Evolutionary conservation across 2,888 invertebrate species (phyloP).

Genomic region (Nomada lathburiana): DNA sequence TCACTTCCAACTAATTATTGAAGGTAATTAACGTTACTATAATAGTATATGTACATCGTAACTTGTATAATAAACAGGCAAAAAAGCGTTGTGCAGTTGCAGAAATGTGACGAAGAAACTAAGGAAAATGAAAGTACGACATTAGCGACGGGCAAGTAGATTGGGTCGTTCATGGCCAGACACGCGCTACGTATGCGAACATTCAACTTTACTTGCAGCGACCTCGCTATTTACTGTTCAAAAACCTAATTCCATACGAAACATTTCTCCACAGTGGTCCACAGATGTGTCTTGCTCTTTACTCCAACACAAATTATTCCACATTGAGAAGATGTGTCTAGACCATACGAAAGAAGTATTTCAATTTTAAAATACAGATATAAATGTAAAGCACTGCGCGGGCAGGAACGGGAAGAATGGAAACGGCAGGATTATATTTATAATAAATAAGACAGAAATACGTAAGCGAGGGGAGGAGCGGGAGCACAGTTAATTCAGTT

Average conservation of each 20-base stretch:
- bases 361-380: constrained; percentile 17
- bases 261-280: not conserved
- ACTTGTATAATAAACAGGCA: too few relatives aligned
- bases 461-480: constrained; percentile 21
- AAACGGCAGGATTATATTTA: constrained; percentile 40
- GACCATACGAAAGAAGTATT: constrained; percentile 10
- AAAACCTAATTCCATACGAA: not conserved
- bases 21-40: too few relatives aligned
- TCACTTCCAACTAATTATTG: too few relatives aligned
- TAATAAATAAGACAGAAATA: constrained; percentile 51
- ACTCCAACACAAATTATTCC: not conserved
- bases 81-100: too few relatives aligned
- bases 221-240: too few relatives aligned
- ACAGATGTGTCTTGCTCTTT: not conserved
- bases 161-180: too few relatives aligned
- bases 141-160: too few relatives aligned
- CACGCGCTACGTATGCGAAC: too few relatives aligned
- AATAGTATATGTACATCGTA: too few relatives aligned
- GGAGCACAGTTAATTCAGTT: constrained; percentile 57
- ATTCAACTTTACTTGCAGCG: too few relatives aligned
- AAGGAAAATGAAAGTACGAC: too few relatives aligned
- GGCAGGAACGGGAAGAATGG: constrained; percentile 2
- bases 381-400: constrained; percentile 31
- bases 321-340: not conserved
- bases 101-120: too few relatives aligned